phyloP scores from a whole-genome alignment of 2,888 invertebrate species.

The Chaetoderma sp. region DNA sequence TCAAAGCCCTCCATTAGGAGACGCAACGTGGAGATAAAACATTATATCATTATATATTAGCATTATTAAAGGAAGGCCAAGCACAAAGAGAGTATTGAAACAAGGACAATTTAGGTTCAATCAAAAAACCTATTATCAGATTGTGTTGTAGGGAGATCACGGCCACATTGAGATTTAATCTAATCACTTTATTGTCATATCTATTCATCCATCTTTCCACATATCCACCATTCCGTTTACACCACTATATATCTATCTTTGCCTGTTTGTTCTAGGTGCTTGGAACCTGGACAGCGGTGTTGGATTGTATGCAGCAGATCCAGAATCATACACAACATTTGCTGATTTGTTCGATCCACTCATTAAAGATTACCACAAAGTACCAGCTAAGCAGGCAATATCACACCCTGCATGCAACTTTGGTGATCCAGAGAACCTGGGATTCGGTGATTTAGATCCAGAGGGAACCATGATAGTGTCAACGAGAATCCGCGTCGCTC shows the following conservation, averaged over 20 bases:
- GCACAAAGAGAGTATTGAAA: too few species aligned
- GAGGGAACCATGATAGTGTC: constrained; percentile 79
- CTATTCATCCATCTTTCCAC: too few species aligned
- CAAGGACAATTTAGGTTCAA: too few species aligned
- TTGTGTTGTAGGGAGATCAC: too few species aligned
- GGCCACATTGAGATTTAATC: too few species aligned
- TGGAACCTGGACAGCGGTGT: constrained; percentile 94
- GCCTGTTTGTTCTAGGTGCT: constrained; percentile 76
- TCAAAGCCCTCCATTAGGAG: too few species aligned
- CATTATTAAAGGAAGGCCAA: too few species aligned
- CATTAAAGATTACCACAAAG: constrained; percentile 70
- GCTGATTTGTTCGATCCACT: constrained; percentile 51
- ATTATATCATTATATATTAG: too few species aligned
- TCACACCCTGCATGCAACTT: constrained; percentile 90
- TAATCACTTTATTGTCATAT: too few species aligned
- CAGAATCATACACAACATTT: constrained; percentile 54
- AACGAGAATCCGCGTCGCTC: constrained; percentile 58
- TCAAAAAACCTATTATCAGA: too few species aligned
- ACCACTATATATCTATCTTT: neutral
- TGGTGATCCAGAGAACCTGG: constrained; percentile 88
- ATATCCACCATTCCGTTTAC: too few species aligned
- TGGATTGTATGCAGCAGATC: constrained; percentile 56
- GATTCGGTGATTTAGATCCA: constrained; percentile 86
- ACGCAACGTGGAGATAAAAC: too few species aligned
- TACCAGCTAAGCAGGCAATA: constrained; percentile 48